Evolutionary conservation across 2,888 invertebrate genomes (phyloP).

Genomic region (Stenurella melanura): DNA sequence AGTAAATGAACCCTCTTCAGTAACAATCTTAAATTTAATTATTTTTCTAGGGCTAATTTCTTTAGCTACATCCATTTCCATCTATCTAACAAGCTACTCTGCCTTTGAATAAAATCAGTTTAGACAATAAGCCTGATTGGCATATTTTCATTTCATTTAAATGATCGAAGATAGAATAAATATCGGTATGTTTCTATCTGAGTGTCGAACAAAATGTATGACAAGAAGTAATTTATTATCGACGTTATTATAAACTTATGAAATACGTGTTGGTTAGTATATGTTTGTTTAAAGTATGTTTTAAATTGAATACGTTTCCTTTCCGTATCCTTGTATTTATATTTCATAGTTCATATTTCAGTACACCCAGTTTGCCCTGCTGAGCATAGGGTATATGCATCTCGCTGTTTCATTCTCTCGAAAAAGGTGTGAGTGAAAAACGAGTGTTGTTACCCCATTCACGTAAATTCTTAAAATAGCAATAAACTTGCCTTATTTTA

Average conservation of each 20-base stretch:
- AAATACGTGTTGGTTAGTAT: background rate
- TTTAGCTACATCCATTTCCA: too few relatives aligned
- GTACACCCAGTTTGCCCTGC: background rate
- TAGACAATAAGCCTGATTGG: too few relatives aligned
- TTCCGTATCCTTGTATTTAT: constrained; percentile 16
- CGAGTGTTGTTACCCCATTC: constrained; percentile 4
- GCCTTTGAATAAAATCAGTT: background rate
- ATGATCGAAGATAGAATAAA: too few relatives aligned
- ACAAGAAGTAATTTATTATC: background rate
- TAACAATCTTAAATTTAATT: too few relatives aligned
- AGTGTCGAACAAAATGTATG: background rate
- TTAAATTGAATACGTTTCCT: constrained; percentile 4
- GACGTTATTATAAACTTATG: background rate
- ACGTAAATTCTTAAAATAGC: constrained; percentile 15
- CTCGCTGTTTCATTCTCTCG: constrained; percentile 7
- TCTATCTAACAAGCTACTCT: too few relatives aligned
- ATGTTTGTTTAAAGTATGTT: background rate
- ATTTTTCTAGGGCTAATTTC: too few relatives aligned
- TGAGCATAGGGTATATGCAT: background rate
- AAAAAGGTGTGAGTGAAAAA: constrained; percentile 9
- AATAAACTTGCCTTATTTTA: background rate
- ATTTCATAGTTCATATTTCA: constrained; percentile 26
- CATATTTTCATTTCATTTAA: too few relatives aligned
- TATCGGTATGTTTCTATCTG: background rate
- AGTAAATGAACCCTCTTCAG: too few relatives aligned